phyloP scores from a whole-genome alignment of 2,888 invertebrate genomes.

The Acleris holmiana region DNA sequence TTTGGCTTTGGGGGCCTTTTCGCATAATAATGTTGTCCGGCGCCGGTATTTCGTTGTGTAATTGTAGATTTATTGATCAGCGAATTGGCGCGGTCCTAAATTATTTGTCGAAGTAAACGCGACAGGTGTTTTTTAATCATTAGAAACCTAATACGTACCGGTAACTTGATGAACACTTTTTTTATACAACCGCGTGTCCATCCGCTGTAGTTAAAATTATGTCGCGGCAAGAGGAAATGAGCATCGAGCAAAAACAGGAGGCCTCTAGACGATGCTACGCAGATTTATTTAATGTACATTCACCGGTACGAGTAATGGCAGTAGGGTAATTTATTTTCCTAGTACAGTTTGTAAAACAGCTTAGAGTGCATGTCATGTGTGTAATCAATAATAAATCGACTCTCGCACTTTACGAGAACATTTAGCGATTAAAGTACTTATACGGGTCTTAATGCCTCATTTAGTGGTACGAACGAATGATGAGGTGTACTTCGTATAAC shows the following conservation, averaged over 20 bases:
- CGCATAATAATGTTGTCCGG: constrained; percentile 34
- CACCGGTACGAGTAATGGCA: constrained; percentile 26
- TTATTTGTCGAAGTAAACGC: background rate
- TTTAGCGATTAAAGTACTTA: background rate
- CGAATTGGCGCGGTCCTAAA: background rate
- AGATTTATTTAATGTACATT: constrained; percentile 34
- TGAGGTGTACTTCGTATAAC: background rate
- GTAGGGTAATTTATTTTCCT: constrained; percentile 32
- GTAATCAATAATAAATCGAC: constrained; percentile 25
- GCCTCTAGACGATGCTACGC: constrained; percentile 25
- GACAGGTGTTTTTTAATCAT: constrained; percentile 16
- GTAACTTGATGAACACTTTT: constrained; percentile 16
- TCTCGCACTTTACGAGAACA: constrained; percentile 5
- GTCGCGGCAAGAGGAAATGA: constrained; percentile 36
- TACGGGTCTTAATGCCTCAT: background rate
- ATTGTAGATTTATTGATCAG: constrained; percentile 24
- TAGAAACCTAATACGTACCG: constrained; percentile 27
- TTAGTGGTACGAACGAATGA: background rate
- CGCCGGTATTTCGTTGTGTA: constrained; percentile 32
- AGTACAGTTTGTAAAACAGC: constrained; percentile 27
- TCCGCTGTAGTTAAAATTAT: constrained; percentile 37
- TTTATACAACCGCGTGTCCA: constrained; percentile 23
- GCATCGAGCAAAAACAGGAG: constrained; percentile 26
- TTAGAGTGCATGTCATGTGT: constrained; percentile 24
- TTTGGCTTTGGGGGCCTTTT: constrained; percentile 29